phyloP scores from a whole-genome alignment of 2,888 invertebrate genomes.

The Notodonta ziczac region DNA sequence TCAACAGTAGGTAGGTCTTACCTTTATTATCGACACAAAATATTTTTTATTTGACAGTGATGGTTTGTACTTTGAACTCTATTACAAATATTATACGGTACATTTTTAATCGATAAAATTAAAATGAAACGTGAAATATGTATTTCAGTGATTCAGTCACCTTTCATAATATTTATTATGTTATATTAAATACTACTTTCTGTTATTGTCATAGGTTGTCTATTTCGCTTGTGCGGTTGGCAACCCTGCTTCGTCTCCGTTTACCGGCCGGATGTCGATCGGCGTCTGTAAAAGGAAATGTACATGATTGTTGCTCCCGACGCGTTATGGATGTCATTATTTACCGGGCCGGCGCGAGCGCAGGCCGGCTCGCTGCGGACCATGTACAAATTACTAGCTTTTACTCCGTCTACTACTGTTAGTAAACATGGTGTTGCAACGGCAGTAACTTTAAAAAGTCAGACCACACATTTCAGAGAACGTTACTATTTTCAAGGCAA shows the following conservation, averaged over 20 bases:
- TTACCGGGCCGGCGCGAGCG: slow-evolving; percentile 53
- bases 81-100: too few relatives aligned
- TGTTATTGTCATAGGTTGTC: not conserved
- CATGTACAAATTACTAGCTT: slow-evolving; percentile 35
- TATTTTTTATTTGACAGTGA: too few relatives aligned
- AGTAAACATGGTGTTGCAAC: not conserved
- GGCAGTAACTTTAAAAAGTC: not conserved
- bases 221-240: slow-evolving; percentile 6
- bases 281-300: slow-evolving; percentile 68
- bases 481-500: too few relatives aligned
- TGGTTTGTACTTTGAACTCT: too few relatives aligned
- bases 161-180: too few relatives aligned
- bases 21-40: too few relatives aligned
- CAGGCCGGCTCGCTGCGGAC: slow-evolving; percentile 33
- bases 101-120: too few relatives aligned
- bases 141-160: too few relatives aligned
- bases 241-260: slow-evolving; percentile 42
- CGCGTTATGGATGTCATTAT: slow-evolving; percentile 73
- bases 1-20: too few relatives aligned
- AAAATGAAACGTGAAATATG: too few relatives aligned
- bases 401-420: slow-evolving; percentile 4
- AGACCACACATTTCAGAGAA: too few relatives aligned
- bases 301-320: slow-evolving; percentile 69
- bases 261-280: slow-evolving; percentile 73
- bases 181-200: not conserved